Evolutionary conservation across 2,888 invertebrate species (phyloP), one percentile per base, ranked within the genome.

Genomic region (Gortyna flavago): DNA sequence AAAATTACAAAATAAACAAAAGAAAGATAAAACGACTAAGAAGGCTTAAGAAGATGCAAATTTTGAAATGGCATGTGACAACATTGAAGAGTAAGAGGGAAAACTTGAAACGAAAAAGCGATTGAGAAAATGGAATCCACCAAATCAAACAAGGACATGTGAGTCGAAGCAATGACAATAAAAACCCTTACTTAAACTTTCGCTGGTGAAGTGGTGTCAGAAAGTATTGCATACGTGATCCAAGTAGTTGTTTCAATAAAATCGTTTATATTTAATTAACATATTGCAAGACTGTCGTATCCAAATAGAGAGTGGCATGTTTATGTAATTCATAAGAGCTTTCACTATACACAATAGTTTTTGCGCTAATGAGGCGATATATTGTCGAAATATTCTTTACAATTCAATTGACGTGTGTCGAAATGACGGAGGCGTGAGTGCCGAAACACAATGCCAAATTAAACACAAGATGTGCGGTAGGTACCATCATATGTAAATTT

Each of bases 231-330:
- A 32, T 8, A 18, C 4, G 38, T n/a, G 16, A 41, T 35, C 29
- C 25, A 54, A 44, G 25, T 38, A 67, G 7, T 44, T 21, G 61
- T 62, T 32, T 4, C 41, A 59, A 65, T n/a, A 54, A 41, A 66
- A 83, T 29, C 9, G 21, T 68, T 48, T 38, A 16, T 38, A 51
- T 66, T 71, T 25, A 71, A 85, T 83, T 77, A 74, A 74, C 67
- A 75, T 69, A 65, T 68, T 51, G 4, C 54, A 64, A 41, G 48
- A 71, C 44, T 54, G n/a, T 62, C 32, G 18, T 57, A 48, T 69
- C 38, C 21, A 18, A 83, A 85, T 80, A 72, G 87, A 85, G 80
- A 87, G 85, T 84, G 59, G 13, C 61, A 29, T 64, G 62, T 78
- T 73, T 72, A 74, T 76, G 74, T 67, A 79, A 83, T 66, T 38